A percentile compares a stretch with the other conserved stretches of the same genome.
phyloP scores from a whole-genome alignment of 2,113 vertebrate species.

The Taurulus bubalis region DNA sequence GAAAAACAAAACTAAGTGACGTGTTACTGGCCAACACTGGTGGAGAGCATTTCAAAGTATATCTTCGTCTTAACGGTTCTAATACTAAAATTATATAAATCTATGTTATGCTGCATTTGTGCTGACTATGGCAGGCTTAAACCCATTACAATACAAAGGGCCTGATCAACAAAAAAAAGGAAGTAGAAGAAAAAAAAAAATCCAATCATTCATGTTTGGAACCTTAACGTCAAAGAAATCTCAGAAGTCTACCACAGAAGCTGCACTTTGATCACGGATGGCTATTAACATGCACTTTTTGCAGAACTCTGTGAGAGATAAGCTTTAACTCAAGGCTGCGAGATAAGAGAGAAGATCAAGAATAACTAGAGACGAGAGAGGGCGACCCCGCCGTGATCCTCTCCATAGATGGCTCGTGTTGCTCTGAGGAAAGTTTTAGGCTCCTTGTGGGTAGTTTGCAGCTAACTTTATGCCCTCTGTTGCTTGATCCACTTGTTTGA shows the following conservation, averaged over 20 bases:
- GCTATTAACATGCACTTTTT: constrained; percentile 34
- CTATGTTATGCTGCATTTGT: not conserved
- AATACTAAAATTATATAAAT: not conserved
- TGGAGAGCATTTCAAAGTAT: not conserved
- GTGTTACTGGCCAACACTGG: not conserved
- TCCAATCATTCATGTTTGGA: constrained; percentile 6
- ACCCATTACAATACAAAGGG: not conserved
- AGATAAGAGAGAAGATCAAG: constrained; percentile 11
- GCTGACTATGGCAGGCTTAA: not conserved
- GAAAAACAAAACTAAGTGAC: not conserved
- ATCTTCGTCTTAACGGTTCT: not conserved
- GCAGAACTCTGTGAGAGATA: constrained; percentile 6
- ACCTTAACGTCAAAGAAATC: constrained; percentile 5
- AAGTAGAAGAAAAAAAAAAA: not conserved
- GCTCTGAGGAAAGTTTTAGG: not conserved
- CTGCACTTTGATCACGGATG: constrained; percentile 22
- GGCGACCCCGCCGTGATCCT: too few species aligned
- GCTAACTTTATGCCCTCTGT: not conserved
- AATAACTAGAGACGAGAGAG: constrained; percentile 5
- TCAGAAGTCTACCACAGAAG: not conserved
- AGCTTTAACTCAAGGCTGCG: constrained; percentile 9
- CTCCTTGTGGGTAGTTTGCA: constrained; percentile 3
- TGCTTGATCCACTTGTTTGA: not conserved
- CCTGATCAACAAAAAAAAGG: not conserved
- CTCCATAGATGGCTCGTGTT: too few species aligned